Evolutionary conservation across 2,113 vertebrate species (phyloP), one percentile per base, ranked within the genome.

Genomic region (Galeopterus variegatus): DNA sequence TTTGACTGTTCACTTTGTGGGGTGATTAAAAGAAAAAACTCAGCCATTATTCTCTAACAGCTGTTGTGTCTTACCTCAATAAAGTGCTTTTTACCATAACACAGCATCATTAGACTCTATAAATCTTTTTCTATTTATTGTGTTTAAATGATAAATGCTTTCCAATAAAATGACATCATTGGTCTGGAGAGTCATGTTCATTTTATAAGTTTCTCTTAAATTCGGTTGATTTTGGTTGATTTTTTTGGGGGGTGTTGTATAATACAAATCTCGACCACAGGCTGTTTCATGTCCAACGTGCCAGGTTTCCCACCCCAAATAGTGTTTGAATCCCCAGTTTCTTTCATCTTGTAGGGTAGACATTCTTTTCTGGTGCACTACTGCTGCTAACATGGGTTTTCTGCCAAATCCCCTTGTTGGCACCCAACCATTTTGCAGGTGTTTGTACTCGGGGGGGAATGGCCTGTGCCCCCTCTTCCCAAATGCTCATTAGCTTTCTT

Each of bases 91-190:
- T 98, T 98, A 95, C 98, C 97, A 67, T 96, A 97, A 94, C 97
- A 95, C 87, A 94, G 96, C 94, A 95, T 96, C 97, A 80, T 98
- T 97, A 98, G 98, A 95, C 96, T 95, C 95, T 95, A 72, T 98
- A 98, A 98, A 97, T 97, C 98, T 97, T 95, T 97, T 97, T 96
- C 93, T 18, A 87, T 98, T 97, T 97, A 95, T 97, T 98, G 13
- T 97, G 90, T 88, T 98, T 98, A 96, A 98, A 98, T 98, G 97
- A 95, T 96, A 98, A 97, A 97, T 97, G 97, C 81, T 98, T 98
- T 97, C 97, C 97, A 97, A 94, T 98, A 98, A 98, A 98, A 96
- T 98, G 95, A 97, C 96, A 97, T 98, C 94, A 98, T 93, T 98
- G 97, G 95, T 96, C 90, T 97, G 95, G 95, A 94, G 97, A 98